These are phyloP conservation scores for Fragum fragum DNA, from an alignment of 2,888 invertebrate genomes.

Conservation along the genomic window DNA sequence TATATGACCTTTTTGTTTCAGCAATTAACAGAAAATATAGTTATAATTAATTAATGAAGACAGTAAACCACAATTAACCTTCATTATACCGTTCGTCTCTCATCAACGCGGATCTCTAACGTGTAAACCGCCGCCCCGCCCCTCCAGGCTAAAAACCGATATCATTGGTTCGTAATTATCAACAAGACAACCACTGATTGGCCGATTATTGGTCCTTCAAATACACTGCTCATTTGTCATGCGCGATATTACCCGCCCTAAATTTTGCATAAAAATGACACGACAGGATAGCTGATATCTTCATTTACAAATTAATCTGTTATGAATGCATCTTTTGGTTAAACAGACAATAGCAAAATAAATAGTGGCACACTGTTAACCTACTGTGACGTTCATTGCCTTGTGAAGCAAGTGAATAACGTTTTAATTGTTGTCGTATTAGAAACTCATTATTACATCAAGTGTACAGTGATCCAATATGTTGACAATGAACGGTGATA, in stretches of 20 bases:
- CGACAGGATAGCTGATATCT: conserved; percentile 39
- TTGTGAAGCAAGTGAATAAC: conserved; percentile 1
- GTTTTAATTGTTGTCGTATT: not conserved
- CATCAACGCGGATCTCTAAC: not conserved
- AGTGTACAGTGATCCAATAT: conserved; percentile 17
- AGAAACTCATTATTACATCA: not conserved
- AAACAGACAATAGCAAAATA: not conserved
- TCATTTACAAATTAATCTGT: conserved; percentile 47
- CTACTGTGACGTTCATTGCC: not conserved
- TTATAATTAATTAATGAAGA: conserved; percentile 29
- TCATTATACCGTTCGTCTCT: not conserved
- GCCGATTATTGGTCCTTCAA: conserved; percentile 49
- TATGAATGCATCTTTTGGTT: conserved; percentile 22
- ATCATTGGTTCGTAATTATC: conserved; percentile 58
- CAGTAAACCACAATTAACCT: conserved; percentile 33
- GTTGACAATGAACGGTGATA: conserved; percentile 56
- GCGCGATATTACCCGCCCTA: conserved; percentile 56
- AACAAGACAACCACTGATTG: conserved; percentile 47
- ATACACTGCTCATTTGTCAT: conserved; percentile 45
- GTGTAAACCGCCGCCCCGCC: conserved; percentile 44
- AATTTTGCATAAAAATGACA: conserved; percentile 68
- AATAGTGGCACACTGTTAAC: not conserved
- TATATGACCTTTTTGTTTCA: conserved; percentile 1
- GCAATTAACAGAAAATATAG: conserved; percentile 17
- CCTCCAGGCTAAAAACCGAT: conserved; percentile 42